Base-by-base conservation (phyloP, 2,888 invertebrate species). In the Flexamia atlantica region DNA sequence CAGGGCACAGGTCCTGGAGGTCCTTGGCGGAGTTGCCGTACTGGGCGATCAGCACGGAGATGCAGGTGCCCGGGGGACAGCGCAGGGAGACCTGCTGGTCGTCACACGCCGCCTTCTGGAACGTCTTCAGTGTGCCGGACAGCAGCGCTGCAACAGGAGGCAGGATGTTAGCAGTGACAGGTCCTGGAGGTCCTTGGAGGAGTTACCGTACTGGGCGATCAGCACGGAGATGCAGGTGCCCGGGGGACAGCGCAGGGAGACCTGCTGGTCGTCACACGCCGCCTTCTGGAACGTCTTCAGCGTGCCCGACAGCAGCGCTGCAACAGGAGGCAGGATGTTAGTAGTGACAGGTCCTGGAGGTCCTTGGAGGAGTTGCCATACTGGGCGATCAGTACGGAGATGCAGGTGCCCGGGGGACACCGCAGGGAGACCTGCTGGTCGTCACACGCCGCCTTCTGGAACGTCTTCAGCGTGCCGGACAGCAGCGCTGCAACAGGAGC, bases 181-280 rank as follows among this genome's bases (percentile, higher is more conserved):
- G 10, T 83, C 83, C n/a, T 82, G 36, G 10, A 85, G 86, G 12
- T 84, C 84, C 17, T 82, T 42, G 90, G 88, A 90, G 28, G 90
- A 92, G 87, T 95, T 94, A 14, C 97, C 97, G 89, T 97, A 98
- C 89, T 96, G 96, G n/a, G 97, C 97, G 88, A 97, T 92, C 89
- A 97, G 96, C 88, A 98, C 96, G 88, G 95, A 95, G 89, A 99
- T 97, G 88, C 97, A 96, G 46, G 98, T 98, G 82, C 97, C 97
- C 68, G 95, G 92, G 36, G 98, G 98, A 90, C 99, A 99, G 89
- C 95, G 95, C 86, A 98, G 93, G 76, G 94, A 94, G 90, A 98
- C 94, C 90, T 94, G 93, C 89, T 98, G 96, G 86, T 97, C 96
- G 91, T 98, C 97, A 91, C 99, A 99, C 81, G 97, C 97, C 79